A percentile compares a stretch with the other conserved stretches of the same genome.
Evolutionary conservation across 2,888 invertebrate species (phyloP).

Genomic region (Leucoma salicis): DNA sequence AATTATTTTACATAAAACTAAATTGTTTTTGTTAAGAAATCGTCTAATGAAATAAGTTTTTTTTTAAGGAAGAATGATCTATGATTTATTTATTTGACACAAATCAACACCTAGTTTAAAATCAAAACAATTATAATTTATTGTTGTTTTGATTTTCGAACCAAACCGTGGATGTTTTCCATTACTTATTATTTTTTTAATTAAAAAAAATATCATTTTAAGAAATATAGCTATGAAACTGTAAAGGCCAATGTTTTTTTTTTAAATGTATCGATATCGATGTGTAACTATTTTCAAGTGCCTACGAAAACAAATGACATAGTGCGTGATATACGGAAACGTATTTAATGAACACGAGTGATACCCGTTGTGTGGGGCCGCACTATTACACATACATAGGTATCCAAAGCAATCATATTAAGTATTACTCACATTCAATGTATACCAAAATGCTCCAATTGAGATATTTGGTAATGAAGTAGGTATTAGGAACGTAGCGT

Average conservation of each 20-base stretch:
- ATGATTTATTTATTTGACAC: no score
- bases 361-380: constrained; percentile 58
- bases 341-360: constrained; percentile 80
- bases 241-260: constrained; percentile 9
- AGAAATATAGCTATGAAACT: no score
- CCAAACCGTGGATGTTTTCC: no score
- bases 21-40: no score
- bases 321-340: constrained; percentile 82
- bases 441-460: constrained; percentile 29
- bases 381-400: constrained; percentile 30
- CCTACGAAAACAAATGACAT: constrained; percentile 77
- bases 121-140: no score
- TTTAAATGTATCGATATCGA: constrained; percentile 41
- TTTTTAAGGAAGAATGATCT: no score
- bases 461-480: constrained; percentile 30
- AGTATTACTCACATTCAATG: constrained; percentile 20
- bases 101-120: no score
- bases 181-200: no score
- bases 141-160: no score
- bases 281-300: constrained; percentile 29
- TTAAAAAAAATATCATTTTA: no score
- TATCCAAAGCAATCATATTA: constrained; percentile 9
- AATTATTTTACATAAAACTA: no score
- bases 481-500: constrained; percentile 31
- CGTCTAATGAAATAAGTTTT: no score